Percentiles rank a stretch among this genome's conserved stretches.
These are phyloP conservation scores for Hesperophylax magnus DNA, from an alignment of 1,140 invertebrate species.

Conservation along the genomic window DNA sequence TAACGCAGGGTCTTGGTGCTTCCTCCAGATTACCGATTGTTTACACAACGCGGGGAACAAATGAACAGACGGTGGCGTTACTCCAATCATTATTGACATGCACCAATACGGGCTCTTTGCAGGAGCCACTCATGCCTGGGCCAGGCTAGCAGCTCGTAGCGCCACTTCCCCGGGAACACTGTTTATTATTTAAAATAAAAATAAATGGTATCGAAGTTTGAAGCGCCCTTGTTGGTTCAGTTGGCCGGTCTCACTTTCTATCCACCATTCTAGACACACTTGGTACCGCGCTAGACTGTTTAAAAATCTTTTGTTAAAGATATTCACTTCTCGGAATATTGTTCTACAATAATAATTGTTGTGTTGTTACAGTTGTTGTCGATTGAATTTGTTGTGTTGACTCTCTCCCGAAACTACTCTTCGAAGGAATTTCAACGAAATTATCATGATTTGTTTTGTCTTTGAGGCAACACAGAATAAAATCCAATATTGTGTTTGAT, in stretches of 20 bases:
- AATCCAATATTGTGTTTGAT: background rate
- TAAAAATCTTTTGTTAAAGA: slow-evolving; percentile 14
- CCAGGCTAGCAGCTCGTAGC: background rate
- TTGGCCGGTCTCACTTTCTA: slow-evolving; percentile 29
- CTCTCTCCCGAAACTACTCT: background rate
- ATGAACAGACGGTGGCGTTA: no score
- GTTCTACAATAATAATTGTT: slow-evolving; percentile 1
- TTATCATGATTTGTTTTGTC: slow-evolving; percentile 13
- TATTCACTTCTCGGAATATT: slow-evolving; percentile 11
- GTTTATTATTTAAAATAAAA: slow-evolving; percentile 58
- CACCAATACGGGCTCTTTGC: no score
- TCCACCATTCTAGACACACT: background rate
- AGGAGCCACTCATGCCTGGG: background rate
- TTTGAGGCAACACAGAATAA: background rate
- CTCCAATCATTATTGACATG: no score
- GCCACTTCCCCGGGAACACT: slow-evolving; percentile 27
- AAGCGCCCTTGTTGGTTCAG: slow-evolving; percentile 53
- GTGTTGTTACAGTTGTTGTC: slow-evolving; percentile 31
- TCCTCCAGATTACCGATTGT: no score
- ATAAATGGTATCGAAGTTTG: slow-evolving; percentile 54
- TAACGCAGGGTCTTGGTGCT: no score
- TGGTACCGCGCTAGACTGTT: slow-evolving; percentile 7
- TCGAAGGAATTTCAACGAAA: background rate
- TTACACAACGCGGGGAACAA: no score
- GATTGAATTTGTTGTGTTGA: background rate